Base-by-base conservation (phyloP, 2,888 invertebrate genomes). In the Drosophila percnosoma region DNA sequence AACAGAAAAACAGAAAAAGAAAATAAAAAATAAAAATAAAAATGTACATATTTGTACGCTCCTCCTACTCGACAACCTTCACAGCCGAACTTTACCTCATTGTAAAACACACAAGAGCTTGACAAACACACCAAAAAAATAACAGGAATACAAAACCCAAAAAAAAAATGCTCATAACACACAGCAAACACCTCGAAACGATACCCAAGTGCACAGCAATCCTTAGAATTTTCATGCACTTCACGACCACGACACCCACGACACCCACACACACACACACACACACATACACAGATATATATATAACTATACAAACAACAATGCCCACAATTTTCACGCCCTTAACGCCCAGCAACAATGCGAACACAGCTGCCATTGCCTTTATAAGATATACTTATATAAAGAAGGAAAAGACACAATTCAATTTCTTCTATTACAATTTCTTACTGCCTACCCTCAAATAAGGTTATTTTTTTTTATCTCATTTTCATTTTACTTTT, bases 31-130 rank as follows among this genome's bases (percentile, higher is more conserved):
- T 38, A 58, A 60, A 55, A 31, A 31, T 40, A 67, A 29, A 60
- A 60, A 68, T 69, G 68, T 73, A 76, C 77, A 73, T 75, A 80
- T 82, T 82, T 87, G 79, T 85, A 78, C 87, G 77, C 70, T 82
- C 73, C 80, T 87, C 73, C 87, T 75, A 49, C 49, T 45, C 29
- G 18, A 40, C 18, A 74, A 78, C 87, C 87, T 87, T 80, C 87
- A 90, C 90, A 80, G 87, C 90, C 81, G 84, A 90, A 90, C 87
- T 87, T 87, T 87, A 87, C 87, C 87, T 87, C 87, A 87, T 87
- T 87, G 87, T 87, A 87, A 87, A 80, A 86, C 90, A 69, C 78
- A 66, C 68, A 68, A 68, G 38, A 65, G 80, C 69, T 70, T 79
- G 65, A 87, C 82, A 83, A 75, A 84, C 55, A 84, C 65, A 78